Conservation (phyloP, 2,888 invertebrate genomes). For the Schizaphis graminum region DNA sequence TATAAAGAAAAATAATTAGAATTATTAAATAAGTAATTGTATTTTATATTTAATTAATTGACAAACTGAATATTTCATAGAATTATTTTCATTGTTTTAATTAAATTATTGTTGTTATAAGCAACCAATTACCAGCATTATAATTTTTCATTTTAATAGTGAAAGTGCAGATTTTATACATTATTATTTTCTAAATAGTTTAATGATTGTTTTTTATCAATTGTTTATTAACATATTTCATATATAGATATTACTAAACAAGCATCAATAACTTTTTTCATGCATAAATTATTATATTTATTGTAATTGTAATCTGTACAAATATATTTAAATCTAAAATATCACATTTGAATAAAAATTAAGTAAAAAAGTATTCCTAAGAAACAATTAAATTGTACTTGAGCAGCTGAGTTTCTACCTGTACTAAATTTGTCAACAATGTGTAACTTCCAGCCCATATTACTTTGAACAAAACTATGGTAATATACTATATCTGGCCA, state of each 20-base stretch:
- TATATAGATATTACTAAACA: not conserved
- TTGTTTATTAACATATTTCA: not conserved
- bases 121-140: not conserved
- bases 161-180: not conserved
- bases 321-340: conserved; percentile 40
- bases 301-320: conserved; percentile 17
- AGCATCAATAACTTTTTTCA: not conserved
- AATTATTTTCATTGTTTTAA: not conserved
- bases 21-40: not conserved
- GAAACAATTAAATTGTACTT: conserved; percentile 47
- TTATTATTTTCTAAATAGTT: not conserved
- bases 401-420: conserved; percentile 59
- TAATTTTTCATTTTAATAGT: not conserved
- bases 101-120: conserved; percentile 9
- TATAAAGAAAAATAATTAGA: not conserved
- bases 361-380: conserved; percentile 45
- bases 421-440: conserved; percentile 82
- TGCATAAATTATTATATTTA: conserved; percentile 34
- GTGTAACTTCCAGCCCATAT: conserved; percentile 96
- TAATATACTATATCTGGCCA: conserved; percentile 95
- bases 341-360: conserved; percentile 45
- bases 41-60: not conserved
- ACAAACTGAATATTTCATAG: not conserved
- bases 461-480: conserved; percentile 91
- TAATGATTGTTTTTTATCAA: not conserved